Evolutionary conservation across 2,888 invertebrate species (phyloP), one percentile per base, ranked within the genome.

Genomic region (Orthonevra nobilis): DNA sequence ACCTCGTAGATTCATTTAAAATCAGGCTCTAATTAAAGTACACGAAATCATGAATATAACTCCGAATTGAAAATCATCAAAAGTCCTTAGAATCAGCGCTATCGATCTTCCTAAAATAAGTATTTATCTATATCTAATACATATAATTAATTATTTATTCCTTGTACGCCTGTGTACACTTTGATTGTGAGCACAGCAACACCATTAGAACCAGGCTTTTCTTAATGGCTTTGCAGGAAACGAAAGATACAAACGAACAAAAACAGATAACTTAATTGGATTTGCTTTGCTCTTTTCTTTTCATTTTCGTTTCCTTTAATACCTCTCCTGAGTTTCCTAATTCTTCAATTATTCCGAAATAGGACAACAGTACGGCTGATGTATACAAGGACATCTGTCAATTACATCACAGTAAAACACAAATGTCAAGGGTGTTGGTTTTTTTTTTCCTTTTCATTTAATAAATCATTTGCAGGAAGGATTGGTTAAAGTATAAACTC

Each of bases 341-440:
- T 54, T 54, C 14, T 23, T 17, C n/a, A n/a, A n/a, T 54, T 54
- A 38, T 17, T 26, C 38, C 15, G 3, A 38, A 54, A 54, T 54
- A 38, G 38, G 17, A 7, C 10, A 54, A 26, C 15, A n/a, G n/a
- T 15, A 10, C 26, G 10, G 28, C 17, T 38, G 10, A 54, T 28
- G 10, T 54, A 36, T 38, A 26, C 50, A 34, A 7, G 10, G n/a
- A n/a, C n/a, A n/a, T n/a, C 54, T 54, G 54, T 38, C 54, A 38
- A 38, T 17, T 10, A 38, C 20, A 34, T 34, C 12, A 26, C 1
- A 6, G 15, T 1, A 28, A 14, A 23, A 42, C 7, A 12, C 2
- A 42, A 42, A 23, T 15, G 42, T 44, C 42, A 44, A 44, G 4
- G n/a, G n/a, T n/a, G n/a, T n/a, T 23, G 7, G 7, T 20, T 42